Conservation (phyloP, 2,888 invertebrate genomes). For the Coenonympha arcania region DNA sequence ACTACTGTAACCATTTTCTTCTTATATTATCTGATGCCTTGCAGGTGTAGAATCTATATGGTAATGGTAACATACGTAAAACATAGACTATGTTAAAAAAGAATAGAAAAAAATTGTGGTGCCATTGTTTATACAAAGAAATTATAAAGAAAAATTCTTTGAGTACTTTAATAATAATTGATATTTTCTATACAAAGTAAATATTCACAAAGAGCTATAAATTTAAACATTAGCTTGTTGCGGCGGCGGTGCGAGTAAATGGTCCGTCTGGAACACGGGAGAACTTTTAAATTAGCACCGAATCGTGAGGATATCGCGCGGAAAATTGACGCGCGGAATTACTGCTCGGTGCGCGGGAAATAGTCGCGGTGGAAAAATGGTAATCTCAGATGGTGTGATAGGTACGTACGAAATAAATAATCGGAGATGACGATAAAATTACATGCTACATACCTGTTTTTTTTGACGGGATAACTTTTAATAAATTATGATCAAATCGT, state of each 20-base stretch:
- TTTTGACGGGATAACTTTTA: constrained; percentile 35
- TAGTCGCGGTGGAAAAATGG: constrained; percentile 3
- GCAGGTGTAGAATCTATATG: too few species aligned
- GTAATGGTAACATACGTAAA: too few species aligned
- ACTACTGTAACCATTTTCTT: too few species aligned
- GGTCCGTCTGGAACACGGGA: constrained; percentile 34
- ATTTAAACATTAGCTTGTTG: constrained; percentile 32
- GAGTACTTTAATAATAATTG: too few species aligned
- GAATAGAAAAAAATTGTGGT: too few species aligned
- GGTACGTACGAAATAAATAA: too few species aligned
- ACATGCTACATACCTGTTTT: constrained; percentile 30
- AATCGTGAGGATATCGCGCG: constrained; percentile 36
- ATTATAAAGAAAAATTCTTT: too few species aligned
- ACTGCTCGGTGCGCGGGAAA: constrained; percentile 10
- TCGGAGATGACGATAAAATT: constrained; percentile 29
- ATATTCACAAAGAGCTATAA: constrained; percentile 28
- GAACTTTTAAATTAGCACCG: constrained; percentile 39
- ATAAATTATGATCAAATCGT: constrained; percentile 37
- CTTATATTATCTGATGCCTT: too few species aligned
- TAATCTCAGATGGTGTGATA: not conserved
- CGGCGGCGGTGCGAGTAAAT: constrained; percentile 33
- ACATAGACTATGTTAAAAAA: too few species aligned
- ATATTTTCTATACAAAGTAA: constrained; percentile 13
- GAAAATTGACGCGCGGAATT: constrained; percentile 38
- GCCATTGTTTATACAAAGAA: too few species aligned